Evolutionary conservation across 2,113 vertebrate genomes (phyloP).

Genomic region (Dasyprocta punctata): DNA sequence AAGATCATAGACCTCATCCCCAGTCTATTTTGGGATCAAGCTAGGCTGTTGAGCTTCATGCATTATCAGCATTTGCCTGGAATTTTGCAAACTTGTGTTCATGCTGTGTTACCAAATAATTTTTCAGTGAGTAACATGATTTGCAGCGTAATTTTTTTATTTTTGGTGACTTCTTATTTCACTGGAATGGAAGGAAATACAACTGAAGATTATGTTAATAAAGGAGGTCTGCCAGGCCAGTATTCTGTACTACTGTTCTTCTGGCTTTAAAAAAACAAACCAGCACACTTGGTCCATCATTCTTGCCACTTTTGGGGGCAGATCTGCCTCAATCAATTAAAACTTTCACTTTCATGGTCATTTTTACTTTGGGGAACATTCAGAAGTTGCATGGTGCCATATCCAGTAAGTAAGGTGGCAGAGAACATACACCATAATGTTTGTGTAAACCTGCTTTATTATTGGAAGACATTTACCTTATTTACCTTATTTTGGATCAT

Average conservation of each 20-base stretch:
- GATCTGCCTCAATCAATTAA: neutral
- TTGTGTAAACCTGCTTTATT: neutral
- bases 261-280: slow-evolving; percentile 37
- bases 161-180: slow-evolving; percentile 18
- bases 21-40: neutral
- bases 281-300: neutral
- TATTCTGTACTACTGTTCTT: slow-evolving; percentile 5
- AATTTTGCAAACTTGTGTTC: slow-evolving; percentile 3
- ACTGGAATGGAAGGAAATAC: neutral
- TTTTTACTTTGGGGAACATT: neutral
- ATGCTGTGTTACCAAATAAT: neutral
- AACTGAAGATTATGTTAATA: neutral
- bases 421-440: neutral
- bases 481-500: neutral
- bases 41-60: neutral
- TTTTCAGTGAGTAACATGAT: neutral
- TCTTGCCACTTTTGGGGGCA: neutral
- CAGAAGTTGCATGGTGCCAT: neutral
- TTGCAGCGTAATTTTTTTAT: neutral
- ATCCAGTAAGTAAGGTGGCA: neutral
- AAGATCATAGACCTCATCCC: neutral
- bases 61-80: neutral
- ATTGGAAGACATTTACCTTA: neutral
- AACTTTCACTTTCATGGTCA: neutral
- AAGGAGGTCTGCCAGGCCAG: neutral